Evolutionary conservation across 2,113 vertebrate species (phyloP).

Genomic region (Verasper variegatus): DNA sequence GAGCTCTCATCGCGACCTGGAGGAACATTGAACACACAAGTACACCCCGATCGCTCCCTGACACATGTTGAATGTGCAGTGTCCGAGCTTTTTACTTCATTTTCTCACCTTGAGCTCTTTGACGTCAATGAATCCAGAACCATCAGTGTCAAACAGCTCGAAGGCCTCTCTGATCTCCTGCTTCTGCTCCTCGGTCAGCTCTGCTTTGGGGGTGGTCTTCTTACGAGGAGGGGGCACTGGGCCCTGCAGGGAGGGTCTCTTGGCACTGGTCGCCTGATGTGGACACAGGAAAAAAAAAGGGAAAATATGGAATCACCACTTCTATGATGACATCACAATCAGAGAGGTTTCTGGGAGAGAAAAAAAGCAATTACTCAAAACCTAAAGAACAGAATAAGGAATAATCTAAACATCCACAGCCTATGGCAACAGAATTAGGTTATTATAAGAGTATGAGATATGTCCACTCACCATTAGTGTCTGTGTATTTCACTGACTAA

Average conservation of each 20-base stretch:
- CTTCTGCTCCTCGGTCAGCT: conserved; percentile 90
- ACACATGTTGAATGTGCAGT: not conserved
- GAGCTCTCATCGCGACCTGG: conserved; percentile 93
- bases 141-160: conserved; percentile 91
- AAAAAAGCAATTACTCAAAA: not conserved
- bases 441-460: not conserved
- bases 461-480: conserved; percentile 67
- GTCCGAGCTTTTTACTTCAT: not conserved
- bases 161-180: conserved; percentile 94
- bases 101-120: conserved; percentile 89
- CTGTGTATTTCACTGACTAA: conserved; percentile 11
- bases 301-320: not conserved
- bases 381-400: not conserved
- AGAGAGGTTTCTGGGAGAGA: not conserved
- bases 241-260: conserved; percentile 82
- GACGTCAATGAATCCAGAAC: conserved; percentile 89
- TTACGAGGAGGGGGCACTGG: conserved; percentile 83
- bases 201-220: conserved; percentile 84
- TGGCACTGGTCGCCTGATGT: conserved; percentile 83
- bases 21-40: not conserved
- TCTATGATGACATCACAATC: not conserved
- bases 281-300: not conserved
- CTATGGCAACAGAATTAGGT: not conserved
- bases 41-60: not conserved
- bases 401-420: not conserved